Percentiles rank a stretch among this genome's conserved stretches.
phyloP scores from a whole-genome alignment of 2,888 invertebrate genomes.

The Podabrus alpinus region DNA sequence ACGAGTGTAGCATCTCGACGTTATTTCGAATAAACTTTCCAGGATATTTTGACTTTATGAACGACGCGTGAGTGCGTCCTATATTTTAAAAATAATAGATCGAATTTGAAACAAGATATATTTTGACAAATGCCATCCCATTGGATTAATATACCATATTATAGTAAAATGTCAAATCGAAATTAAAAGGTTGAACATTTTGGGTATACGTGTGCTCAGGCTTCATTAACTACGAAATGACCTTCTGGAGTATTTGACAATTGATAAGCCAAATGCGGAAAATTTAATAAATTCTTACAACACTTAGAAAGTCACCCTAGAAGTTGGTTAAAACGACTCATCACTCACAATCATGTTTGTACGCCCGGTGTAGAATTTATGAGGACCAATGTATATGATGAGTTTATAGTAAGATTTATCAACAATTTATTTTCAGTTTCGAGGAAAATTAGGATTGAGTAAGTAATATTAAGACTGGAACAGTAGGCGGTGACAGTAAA shows the following conservation, averaged over 20 bases:
- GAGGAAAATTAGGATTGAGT: conserved; percentile 30
- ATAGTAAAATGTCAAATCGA: conserved; percentile 20
- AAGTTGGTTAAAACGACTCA: background rate
- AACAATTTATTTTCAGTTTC: conserved; percentile 28
- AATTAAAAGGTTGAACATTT: conserved; percentile 14
- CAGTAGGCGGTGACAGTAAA: conserved; percentile 32
- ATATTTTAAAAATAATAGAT: background rate
- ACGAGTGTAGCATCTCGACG: conserved; percentile 17
- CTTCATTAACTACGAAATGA: conserved; percentile 14
- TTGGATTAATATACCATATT: conserved; percentile 12
- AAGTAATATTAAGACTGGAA: conserved; percentile 32
- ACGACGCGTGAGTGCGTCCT: background rate
- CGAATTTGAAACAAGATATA: background rate
- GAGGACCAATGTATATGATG: background rate
- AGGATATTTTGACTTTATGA: conserved; percentile 18
- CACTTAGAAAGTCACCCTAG: background rate
- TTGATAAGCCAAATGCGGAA: background rate
- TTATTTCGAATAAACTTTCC: conserved; percentile 6
- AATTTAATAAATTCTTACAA: background rate
- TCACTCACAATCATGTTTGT: background rate
- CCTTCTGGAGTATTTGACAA: background rate
- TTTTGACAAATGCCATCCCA: conserved; percentile 19
- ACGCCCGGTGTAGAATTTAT: background rate
- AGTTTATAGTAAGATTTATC: conserved; percentile 21
- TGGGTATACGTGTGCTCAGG: background rate